Base-by-base conservation (phyloP, 1,140 invertebrate genomes). In the Scaptomyza pallida region DNA sequence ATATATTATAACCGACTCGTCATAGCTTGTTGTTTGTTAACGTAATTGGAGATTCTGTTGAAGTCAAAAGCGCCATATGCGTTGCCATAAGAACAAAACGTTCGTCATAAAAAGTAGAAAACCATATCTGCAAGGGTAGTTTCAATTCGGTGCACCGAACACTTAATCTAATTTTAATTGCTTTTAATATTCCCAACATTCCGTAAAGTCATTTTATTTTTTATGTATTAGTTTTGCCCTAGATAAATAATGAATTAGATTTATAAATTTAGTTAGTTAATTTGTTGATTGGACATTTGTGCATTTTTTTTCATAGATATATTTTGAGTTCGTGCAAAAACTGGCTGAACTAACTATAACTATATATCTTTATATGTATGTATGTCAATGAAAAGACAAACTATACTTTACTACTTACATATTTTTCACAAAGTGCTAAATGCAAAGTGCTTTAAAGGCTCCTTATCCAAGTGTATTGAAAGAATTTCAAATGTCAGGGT, bases 221-320 rank as follows among this genome's bases (percentile, higher is more conserved):
- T 59, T 47, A 45, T 37, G 16, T 17, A 44, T 26, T n/a, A 26
- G 9, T 43, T 48, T 68, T 33, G 30, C 52, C 15, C 16, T 50
- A 64, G 60, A 35, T 57, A 44, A 37, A 15, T 54, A 54, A 47
- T 41, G 21, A 21, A 55, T 44, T 51, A 44, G 44, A 4, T 33
- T n/a, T 59, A 19, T 35, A n/a, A n/a, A 26, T 48, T 69, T 55
- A 63, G 65, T 54, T 37, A 54, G 30, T 40, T 21, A 47, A 44
- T 47, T 54, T 55, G 50, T 69, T 69, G 50, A 63, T 69, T 50
- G 61, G 60, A 30, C 45, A 56, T 41, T 35, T 65, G 35, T 71
- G 45, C 68, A 65, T 57, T 44, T 44, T 63, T 62, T 54, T 13
- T 6, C 3, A 19, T 19, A 13, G 15, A 26, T 9, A 30, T 43